Percentiles rank a stretch among this genome's conserved stretches.
These are phyloP conservation scores for Scyliorhinus canicula DNA, from an alignment of 2,797 vertebrate genomes.

Conservation along the genomic window DNA sequence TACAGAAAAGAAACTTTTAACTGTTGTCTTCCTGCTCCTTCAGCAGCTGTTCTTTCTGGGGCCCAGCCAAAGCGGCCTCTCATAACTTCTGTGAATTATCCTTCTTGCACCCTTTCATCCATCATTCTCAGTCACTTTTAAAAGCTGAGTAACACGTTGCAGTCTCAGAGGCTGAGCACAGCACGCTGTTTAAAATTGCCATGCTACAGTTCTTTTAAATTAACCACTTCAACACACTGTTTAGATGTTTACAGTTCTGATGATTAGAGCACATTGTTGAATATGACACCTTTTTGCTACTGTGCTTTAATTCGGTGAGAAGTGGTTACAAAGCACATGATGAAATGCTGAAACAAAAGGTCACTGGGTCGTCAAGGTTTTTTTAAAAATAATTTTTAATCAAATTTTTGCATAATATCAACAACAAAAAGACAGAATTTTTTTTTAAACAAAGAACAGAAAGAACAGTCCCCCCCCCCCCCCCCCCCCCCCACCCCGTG, in stretches of 20 bases:
- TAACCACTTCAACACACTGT: not conserved
- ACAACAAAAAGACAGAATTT: no score
- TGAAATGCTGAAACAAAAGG: not conserved
- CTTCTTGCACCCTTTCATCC: not conserved
- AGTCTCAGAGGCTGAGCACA: not conserved
- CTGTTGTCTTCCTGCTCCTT: not conserved
- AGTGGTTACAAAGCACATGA: not conserved
- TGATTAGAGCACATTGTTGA: not conserved
- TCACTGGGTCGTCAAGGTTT: no score
- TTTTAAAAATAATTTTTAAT: no score
- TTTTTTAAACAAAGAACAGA: no score
- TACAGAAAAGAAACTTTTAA: not conserved
- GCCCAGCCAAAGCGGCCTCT: not conserved
- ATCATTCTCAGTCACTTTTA: not conserved
- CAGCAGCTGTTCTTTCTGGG: not conserved
- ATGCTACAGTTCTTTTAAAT: not conserved
- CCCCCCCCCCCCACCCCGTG: no score
- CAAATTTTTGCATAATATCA: no score
- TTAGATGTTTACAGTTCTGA: not conserved
- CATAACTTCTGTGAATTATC: not conserved
- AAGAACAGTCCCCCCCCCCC: no score
- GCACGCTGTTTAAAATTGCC: not conserved
- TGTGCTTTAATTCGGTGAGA: not conserved
- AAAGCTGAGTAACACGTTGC: not conserved
- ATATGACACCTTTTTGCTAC: not conserved